Evolutionary conservation across 2,888 invertebrate species (phyloP), one percentile per base, ranked within the genome.

Genomic region (Temnothorax ravouxi): DNA sequence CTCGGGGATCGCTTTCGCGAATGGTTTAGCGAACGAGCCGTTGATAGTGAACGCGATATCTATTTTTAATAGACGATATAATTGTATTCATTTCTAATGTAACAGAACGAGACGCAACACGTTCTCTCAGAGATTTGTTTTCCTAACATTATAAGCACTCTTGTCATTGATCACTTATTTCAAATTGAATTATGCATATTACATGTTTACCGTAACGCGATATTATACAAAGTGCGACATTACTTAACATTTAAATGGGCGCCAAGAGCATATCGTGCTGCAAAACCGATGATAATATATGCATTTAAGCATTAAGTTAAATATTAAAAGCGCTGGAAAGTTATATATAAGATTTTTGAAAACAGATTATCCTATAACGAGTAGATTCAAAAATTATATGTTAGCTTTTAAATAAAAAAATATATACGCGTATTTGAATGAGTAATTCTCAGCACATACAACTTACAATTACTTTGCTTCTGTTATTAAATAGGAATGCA

Each of bases 241-340:
- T 71, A 54, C 29, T 56, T 72, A 41, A 72, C 8, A 72, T 72
- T 56, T 56, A 72, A 50, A 41, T 56, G 5, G n/a, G 41, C 13
- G 15, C 18, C 56, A 41, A 38, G 15, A 21, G 2, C 5, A 18
- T 54, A 54, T 15, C 38, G 9, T 38, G 9, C 13, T 0, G n/a
- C 4, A n/a, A 34, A 69, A 34, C 15, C 13, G 21, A 21, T 21
- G 5, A 38, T 38, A 21, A 38, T 71, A 71, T 38, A 9, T 29
- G 29, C 21, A 54, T 38, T 15, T 54, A 15, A 52, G 34, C 9
- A 34, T 71, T 21, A 38, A 52, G 38, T 0, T 71, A 71, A 71
- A 38, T 71, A 52, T 71, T 41, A 54, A 54, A 54, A 50, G 11
- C 18, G 21, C 15, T 38, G 18, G 29, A 71, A 52, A 38, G 15